Evolutionary conservation across 2,888 invertebrate genomes (phyloP).

Genomic region (Nomada flava): DNA sequence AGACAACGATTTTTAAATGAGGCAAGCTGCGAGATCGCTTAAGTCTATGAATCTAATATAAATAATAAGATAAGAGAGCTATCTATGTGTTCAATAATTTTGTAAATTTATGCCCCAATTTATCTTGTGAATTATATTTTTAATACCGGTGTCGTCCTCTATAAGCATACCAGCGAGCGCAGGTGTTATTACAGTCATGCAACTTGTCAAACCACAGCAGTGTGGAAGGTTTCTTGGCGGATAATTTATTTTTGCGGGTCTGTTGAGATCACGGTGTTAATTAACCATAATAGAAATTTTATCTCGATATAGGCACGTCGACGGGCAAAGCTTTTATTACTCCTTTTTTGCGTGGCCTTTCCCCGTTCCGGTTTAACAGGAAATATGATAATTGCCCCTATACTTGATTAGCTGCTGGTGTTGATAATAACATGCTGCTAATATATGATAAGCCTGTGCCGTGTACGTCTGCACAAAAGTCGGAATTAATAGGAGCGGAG

Average conservation of each 20-base stretch:
- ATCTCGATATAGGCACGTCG: background rate
- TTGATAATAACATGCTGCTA: conserved; percentile 76
- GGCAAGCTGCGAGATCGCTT: background rate
- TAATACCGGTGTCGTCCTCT: conserved; percentile 55
- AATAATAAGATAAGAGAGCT: background rate
- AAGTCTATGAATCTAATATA: background rate
- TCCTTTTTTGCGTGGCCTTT: conserved; percentile 36
- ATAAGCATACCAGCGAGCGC: conserved; percentile 8
- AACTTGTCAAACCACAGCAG: conserved; percentile 35
- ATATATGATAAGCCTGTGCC: conserved; percentile 72
- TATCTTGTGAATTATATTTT: conserved; percentile 25
- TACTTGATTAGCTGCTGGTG: conserved; percentile 71
- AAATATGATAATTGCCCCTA: conserved; percentile 80
- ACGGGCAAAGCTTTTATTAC: conserved; percentile 20
- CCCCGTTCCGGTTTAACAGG: conserved; percentile 67
- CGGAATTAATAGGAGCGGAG: conserved; percentile 41
- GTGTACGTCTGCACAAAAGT: conserved; percentile 52
- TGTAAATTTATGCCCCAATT: background rate
- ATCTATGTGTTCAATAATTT: background rate
- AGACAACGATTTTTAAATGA: background rate
- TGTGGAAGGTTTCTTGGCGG: background rate
- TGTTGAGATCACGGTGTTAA: conserved; percentile 3
- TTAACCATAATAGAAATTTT: conserved; percentile 14
- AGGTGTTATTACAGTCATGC: conserved; percentile 34
- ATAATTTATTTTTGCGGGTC: conserved; percentile 28